Percentiles rank a stretch among this genome's conserved stretches.
phyloP scores from a whole-genome alignment of 2,888 invertebrate genomes.

The Ectemnius lituratus region DNA sequence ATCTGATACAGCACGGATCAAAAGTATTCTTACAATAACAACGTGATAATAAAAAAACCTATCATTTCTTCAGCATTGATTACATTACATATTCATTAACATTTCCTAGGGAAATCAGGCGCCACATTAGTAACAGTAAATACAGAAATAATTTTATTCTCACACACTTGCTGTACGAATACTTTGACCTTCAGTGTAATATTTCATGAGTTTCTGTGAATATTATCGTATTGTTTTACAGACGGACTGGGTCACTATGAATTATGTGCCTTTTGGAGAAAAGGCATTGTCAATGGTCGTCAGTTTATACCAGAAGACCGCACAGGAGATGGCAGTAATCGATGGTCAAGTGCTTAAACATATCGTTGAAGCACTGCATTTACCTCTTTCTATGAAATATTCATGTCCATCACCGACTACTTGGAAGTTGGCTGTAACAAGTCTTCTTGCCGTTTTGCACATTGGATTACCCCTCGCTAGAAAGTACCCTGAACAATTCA shows the following conservation, averaged over 20 bases:
- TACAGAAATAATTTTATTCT: neutral
- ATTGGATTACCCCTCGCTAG: slow-evolving; percentile 93
- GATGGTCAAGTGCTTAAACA: slow-evolving; percentile 86
- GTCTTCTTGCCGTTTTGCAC: slow-evolving; percentile 87
- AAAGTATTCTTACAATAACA: too few relatives aligned
- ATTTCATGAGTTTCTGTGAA: too few relatives aligned
- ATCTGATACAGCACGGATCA: too few relatives aligned
- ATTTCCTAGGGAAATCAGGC: neutral
- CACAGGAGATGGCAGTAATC: slow-evolving; percentile 85
- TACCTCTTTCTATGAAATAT: slow-evolving; percentile 89
- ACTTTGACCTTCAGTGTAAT: too few relatives aligned
- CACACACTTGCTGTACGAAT: neutral
- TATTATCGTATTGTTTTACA: slow-evolving; percentile 64
- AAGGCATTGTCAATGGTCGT: slow-evolving; percentile 87
- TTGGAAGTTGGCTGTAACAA: slow-evolving; percentile 90
- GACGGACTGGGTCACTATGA: slow-evolving; percentile 88
- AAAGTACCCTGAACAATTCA: slow-evolving; percentile 85
- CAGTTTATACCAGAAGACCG: slow-evolving; percentile 86
- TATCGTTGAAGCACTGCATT: slow-evolving; percentile 84
- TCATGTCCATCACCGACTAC: slow-evolving; percentile 88
- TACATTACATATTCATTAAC: neutral
- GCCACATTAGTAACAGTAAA: too few relatives aligned
- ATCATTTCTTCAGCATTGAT: neutral
- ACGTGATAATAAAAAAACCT: too few relatives aligned
- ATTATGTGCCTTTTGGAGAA: slow-evolving; percentile 92